Evolutionary conservation across 53 echinoderm and acorn worm species (phyloP), one percentile per base, ranked within the genome.

Genomic region (Antedon mediterranea): DNA sequence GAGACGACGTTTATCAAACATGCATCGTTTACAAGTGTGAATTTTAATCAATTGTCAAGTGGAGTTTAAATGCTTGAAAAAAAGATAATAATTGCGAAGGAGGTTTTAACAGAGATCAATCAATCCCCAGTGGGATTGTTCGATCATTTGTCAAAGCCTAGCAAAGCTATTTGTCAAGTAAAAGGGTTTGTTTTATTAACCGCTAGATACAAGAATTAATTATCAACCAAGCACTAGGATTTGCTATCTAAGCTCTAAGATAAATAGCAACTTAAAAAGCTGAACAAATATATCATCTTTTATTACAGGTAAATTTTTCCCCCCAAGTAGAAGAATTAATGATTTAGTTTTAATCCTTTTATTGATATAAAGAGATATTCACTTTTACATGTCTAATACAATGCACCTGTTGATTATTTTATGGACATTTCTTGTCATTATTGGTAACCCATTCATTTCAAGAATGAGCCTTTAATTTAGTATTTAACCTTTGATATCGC

Each of bases 31-130:
- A 57, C 57, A 57, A 2, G 57, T 57, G 57, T 57, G 57, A 57
- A 57, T 57, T 57, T 57, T 57, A 57, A 57, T 57, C 57, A 57
- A 57, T 57, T 57, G 57, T 57, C 57, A 57, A 57, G 57, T 57
- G 20, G 57, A 57, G 57, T 57, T 57, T 57, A 57, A 57, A 57
- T 57, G 57, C 23, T 57, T 26, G 57, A 57, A 57, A 57, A 41
- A 57, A 57, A 57, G 57, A 57, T 57, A 57, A 26, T 57, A 57
- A 57, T 57, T 57, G 57, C 57, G 57, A 57, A 57, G 57, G 57
- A 11, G 57, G 57, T 57, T 57, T 57, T 18, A 57, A 26, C 23
- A 26, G 57, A 23, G 57, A 57, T 57, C 57, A 57, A 57, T 57
- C 57, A 57, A 57, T 57, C 9, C 57, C 23, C 57, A 23, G 23